Base-by-base conservation (phyloP, 2,113 vertebrate genomes). In the Coptodon bakossiorum region DNA sequence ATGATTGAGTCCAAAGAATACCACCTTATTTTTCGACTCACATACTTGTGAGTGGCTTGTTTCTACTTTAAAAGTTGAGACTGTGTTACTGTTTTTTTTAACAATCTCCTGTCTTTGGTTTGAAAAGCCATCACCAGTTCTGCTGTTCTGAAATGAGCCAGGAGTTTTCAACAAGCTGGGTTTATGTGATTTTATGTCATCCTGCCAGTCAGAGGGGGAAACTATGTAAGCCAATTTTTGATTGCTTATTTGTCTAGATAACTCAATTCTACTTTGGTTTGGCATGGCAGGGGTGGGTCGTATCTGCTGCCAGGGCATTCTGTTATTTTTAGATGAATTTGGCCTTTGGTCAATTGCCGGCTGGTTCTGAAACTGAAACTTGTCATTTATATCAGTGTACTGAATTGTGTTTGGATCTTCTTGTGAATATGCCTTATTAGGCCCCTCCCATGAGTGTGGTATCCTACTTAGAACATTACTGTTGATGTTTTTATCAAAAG, bases 241-340 rank as follows among this genome's bases (percentile, higher is more conserved):
- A 94, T 95, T 96, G 88, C 92, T 96, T 81, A 97, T 92, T 91
- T 94, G 97, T 86, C 97, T 96, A 1, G 97, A 95, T 88, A 98
- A 91, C 86, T 99, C 97, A 5, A 97, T 95, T 89, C 93, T 93
- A 90, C 95, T 97, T 92, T 97, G 97, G 89, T 86, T 84, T 1
- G 97, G 95, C 93, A 96, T 14, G 2, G 96, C 80, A 9, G 97
- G 83, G 61, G 94, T 10, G 89, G 97, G 94, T 78, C 96, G 97
- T 53, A 96, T 96, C 45, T 98, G 97, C 91, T 98, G 96, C 98
- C 98, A 99, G 81, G 97, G 92, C 90, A 98, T 90, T 45, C 96
- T 94, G 92, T 94, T 91, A 56, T 94, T 97, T 88, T 97, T 98
- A 81, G 97, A 95, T 87, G 96, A 90, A 84, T 94, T 96, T 88